Evolutionary conservation across 2,888 invertebrate species (phyloP).

Genomic region (Drymonia ruficornis): DNA sequence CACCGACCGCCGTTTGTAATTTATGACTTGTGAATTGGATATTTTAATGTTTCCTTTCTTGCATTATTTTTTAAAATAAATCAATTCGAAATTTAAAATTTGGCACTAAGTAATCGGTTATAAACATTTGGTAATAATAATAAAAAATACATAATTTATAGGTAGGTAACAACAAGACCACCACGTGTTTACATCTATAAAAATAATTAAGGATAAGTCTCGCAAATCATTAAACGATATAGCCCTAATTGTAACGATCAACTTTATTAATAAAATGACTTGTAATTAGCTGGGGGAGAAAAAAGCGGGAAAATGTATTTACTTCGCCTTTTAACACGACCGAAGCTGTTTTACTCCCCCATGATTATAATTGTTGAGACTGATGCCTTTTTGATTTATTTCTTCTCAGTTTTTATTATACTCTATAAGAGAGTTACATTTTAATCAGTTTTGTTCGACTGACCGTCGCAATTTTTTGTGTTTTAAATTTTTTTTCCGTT

Average conservation of each 20-base stretch:
- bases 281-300: constrained; percentile 80
- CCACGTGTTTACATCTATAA: constrained; percentile 12
- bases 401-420: constrained; percentile 18
- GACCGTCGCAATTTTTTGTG: too few relatives aligned
- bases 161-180: neutral
- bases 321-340: constrained; percentile 71
- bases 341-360: constrained; percentile 73
- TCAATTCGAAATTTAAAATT: neutral
- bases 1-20: constrained; percentile 65
- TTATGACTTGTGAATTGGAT: constrained; percentile 72
- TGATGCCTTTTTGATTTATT: constrained; percentile 65
- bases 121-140: neutral
- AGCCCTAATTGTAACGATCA: constrained; percentile 74
- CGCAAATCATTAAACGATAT: constrained; percentile 41
- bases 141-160: neutral
- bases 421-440: too few relatives aligned
- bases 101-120: neutral
- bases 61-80: constrained; percentile 18
- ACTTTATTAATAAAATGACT: constrained; percentile 79
- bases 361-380: constrained; percentile 70
- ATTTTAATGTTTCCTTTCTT: constrained; percentile 41
- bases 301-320: constrained; percentile 79
- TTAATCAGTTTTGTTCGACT: too few relatives aligned
- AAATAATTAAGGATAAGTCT: constrained; percentile 4
- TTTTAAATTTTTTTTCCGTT: too few relatives aligned